These are phyloP conservation scores for Coranthus polyacanthus DNA, from an alignment of 2,797 vertebrate genomes.

Conservation along the genomic window DNA sequence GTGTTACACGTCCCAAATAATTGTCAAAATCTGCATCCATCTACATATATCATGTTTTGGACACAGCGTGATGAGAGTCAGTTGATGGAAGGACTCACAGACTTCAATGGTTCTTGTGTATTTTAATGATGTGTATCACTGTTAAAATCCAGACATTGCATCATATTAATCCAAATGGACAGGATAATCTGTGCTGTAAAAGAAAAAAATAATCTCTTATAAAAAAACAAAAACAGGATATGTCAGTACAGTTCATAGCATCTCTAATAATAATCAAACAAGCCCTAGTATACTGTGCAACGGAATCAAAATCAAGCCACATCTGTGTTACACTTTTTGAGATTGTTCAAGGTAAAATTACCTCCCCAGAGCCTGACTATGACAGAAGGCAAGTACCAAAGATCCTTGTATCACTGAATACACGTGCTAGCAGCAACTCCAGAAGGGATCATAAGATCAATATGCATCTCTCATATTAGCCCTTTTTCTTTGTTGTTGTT, in stretches of 20 bases:
- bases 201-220: constrained; percentile 40
- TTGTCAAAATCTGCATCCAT: no score
- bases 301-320: constrained; percentile 11
- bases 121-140: constrained; percentile 12
- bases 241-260: constrained; percentile 38
- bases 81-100: not conserved
- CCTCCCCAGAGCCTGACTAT: constrained; percentile 16
- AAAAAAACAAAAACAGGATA: constrained; percentile 29
- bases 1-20: no score
- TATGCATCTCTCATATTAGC: no score
- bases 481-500: no score
- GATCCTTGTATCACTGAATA: no score
- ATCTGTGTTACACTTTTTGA: constrained; percentile 35
- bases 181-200: constrained; percentile 40
- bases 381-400: constrained; percentile 24
- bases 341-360: constrained; percentile 28
- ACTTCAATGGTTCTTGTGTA: not conserved
- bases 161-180: constrained; percentile 62
- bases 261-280: constrained; percentile 17
- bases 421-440: no score
- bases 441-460: constrained; percentile 5
- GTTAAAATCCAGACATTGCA: constrained; percentile 40
- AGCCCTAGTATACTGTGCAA: not conserved
- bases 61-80: constrained; percentile 11
- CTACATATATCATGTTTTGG: constrained; percentile 22